Evolutionary conservation across 2,113 vertebrate genomes (phyloP).

Genomic region (Trematomus loennbergii): DNA sequence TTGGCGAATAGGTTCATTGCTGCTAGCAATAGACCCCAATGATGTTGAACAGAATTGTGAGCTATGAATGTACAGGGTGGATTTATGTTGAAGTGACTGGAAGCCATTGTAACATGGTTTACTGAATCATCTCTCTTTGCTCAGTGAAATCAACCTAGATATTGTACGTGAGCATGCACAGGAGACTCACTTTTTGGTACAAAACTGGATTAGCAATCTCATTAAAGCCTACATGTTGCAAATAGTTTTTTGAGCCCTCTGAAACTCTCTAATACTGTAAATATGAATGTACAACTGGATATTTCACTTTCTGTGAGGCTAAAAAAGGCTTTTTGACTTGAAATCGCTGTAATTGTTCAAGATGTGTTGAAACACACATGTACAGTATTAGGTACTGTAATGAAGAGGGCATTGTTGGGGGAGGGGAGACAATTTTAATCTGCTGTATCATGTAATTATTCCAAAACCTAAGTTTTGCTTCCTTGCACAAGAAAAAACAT

Average conservation of each 20-base stretch:
- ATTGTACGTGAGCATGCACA: slow-evolving; percentile 42
- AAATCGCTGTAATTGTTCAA: slow-evolving; percentile 34
- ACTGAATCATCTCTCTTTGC: slow-evolving; percentile 17
- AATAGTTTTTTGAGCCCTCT: slow-evolving; percentile 46
- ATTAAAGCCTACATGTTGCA: slow-evolving; percentile 32
- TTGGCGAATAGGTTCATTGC: slow-evolving; percentile 26
- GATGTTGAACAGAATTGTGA: slow-evolving; percentile 70
- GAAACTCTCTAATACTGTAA: slow-evolving; percentile 69
- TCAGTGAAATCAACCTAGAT: slow-evolving; percentile 35
- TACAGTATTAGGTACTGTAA: slow-evolving; percentile 69
- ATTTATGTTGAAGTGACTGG: slow-evolving; percentile 22
- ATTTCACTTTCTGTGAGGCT: slow-evolving; percentile 57
- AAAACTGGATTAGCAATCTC: slow-evolving; percentile 42
- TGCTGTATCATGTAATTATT: slow-evolving; percentile 75
- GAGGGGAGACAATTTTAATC: slow-evolving; percentile 57
- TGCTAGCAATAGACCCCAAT: slow-evolving; percentile 40
- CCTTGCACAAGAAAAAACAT: slow-evolving; percentile 81
- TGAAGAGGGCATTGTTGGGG: slow-evolving; percentile 49
- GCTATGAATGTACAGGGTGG: slow-evolving; percentile 70
- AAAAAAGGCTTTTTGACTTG: slow-evolving; percentile 48
- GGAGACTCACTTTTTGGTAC: slow-evolving; percentile 45
- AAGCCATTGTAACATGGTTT: slow-evolving; percentile 47
- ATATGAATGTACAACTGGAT: slow-evolving; percentile 79
- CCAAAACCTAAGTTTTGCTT: slow-evolving; percentile 82
- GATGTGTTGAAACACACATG: slow-evolving; percentile 45